Conservation (phyloP, 2,113 vertebrate species). For the Dendropsophus ebraccatus region DNA sequence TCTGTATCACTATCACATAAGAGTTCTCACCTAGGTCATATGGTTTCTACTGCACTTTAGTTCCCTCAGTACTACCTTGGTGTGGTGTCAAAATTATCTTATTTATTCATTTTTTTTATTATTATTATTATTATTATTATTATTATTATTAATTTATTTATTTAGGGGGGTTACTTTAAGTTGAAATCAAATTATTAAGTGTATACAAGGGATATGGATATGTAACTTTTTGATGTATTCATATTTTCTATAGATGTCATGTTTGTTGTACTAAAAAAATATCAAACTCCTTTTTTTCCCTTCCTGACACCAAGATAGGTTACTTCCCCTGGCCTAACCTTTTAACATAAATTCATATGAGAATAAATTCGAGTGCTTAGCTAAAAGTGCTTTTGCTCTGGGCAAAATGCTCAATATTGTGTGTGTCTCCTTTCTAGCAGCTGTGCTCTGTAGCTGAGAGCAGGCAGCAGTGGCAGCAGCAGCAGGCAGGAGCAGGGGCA, state of each 20-base stretch:
- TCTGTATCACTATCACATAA: too few species aligned
- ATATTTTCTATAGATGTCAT: too few species aligned
- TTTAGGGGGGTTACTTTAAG: too few species aligned
- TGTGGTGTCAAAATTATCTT: too few species aligned
- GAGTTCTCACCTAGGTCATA: too few species aligned
- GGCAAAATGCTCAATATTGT: slow-evolving; percentile 53
- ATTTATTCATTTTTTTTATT: too few species aligned
- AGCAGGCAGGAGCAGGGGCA: slow-evolving; percentile 12
- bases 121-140: too few species aligned
- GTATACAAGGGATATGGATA: neutral
- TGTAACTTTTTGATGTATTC: too few species aligned
- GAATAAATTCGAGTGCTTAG: slow-evolving; percentile 28
- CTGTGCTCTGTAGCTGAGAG: slow-evolving; percentile 33
- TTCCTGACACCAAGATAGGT: neutral
- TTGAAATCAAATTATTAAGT: neutral
- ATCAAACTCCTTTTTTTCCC: neutral
- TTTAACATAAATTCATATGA: slow-evolving; percentile 17
- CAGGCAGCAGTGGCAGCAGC: slow-evolving; percentile 23
- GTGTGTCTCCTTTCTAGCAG: slow-evolving; percentile 47
- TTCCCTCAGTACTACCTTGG: too few species aligned
- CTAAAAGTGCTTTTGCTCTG: slow-evolving; percentile 45
- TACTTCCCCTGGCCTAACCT: slow-evolving; percentile 21
- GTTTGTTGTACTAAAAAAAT: neutral
- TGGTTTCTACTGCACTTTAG: too few species aligned
- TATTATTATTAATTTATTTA: too few species aligned